phyloP scores from a whole-genome alignment of 2,888 invertebrate genomes.

The Andrena haemorrhoa region DNA sequence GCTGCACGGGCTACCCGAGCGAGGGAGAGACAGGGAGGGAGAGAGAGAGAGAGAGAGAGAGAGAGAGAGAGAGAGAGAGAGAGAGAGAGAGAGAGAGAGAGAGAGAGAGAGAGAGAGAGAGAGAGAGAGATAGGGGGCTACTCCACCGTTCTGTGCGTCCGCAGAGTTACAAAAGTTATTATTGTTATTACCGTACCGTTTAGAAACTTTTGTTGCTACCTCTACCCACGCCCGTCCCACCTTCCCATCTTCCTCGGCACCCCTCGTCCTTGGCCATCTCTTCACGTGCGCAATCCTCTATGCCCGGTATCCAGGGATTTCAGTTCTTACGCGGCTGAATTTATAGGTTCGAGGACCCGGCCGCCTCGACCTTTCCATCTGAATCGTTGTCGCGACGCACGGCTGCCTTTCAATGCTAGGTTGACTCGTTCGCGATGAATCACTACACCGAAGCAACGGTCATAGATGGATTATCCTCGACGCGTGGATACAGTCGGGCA shows the following conservation, averaged over 20 bases:
- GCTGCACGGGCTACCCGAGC: not conserved
- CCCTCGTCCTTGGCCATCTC: conserved; percentile 45
- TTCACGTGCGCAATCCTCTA: conserved; percentile 38
- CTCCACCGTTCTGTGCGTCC: conserved; percentile 65
- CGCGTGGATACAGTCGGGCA: no score
- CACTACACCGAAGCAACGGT: no score
- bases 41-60: not conserved
- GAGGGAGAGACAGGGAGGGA: not conserved
- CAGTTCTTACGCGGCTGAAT: conserved; percentile 48
- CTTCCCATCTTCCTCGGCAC: conserved; percentile 36
- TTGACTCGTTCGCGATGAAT: no score
- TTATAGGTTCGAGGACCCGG: conserved; percentile 37
- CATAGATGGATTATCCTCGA: no score
- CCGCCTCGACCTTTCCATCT: conserved; percentile 12
- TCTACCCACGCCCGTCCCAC: conserved; percentile 57
- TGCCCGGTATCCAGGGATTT: conserved; percentile 42
- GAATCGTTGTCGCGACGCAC: not conserved
- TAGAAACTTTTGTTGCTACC: conserved; percentile 83
- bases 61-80: not conserved
- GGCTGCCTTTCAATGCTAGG: no score
- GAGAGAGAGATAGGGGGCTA: not conserved
- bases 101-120: not conserved
- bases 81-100: not conserved
- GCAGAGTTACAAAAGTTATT: conserved; percentile 84
- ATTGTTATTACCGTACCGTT: conserved; percentile 84